Conservation (phyloP, 2,888 invertebrate genomes). For the Eulithis testata region DNA sequence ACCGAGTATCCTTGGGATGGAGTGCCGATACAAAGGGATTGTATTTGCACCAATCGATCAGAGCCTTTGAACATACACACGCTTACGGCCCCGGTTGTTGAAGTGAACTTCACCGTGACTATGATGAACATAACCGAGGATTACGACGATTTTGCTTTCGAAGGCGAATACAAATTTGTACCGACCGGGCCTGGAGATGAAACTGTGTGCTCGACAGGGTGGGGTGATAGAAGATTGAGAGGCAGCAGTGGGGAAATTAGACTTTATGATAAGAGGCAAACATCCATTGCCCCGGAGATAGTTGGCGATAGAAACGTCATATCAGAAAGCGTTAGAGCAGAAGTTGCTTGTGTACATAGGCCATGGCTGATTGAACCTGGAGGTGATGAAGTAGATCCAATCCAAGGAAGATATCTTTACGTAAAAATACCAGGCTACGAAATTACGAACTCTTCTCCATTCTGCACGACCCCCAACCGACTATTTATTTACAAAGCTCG, state of each 20-base stretch:
- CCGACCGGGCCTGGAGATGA: slow-evolving; percentile 83
- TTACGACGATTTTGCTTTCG: slow-evolving; percentile 91
- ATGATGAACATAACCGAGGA: slow-evolving; percentile 93
- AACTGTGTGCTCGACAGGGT: slow-evolving; percentile 86
- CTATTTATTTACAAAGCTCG: slow-evolving; percentile 89
- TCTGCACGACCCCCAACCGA: slow-evolving; percentile 88
- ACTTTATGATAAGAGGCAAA: slow-evolving; percentile 85
- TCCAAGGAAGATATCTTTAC: slow-evolving; percentile 88
- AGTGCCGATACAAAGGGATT: slow-evolving; percentile 88
- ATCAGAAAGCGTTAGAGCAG: slow-evolving; percentile 81
- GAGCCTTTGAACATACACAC: slow-evolving; percentile 87
- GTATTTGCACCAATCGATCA: slow-evolving; percentile 89
- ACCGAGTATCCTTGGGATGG: slow-evolving; percentile 89
- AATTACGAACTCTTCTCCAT: slow-evolving; percentile 74
- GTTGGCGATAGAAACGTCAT: slow-evolving; percentile 79
- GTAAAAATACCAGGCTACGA: slow-evolving; percentile 88
- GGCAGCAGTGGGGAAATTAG: slow-evolving; percentile 91
- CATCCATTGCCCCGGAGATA: slow-evolving; percentile 71
- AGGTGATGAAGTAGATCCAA: slow-evolving; percentile 86
- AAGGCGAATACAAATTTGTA: slow-evolving; percentile 88
- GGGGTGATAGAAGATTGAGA: slow-evolving; percentile 86
- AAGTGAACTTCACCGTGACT: slow-evolving; percentile 89
- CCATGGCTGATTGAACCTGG: slow-evolving; percentile 92
- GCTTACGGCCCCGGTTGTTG: slow-evolving; percentile 88
- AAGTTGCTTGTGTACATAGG: slow-evolving; percentile 88